Conservation (phyloP, 2,888 invertebrate genomes). For the Prenolepis imparis region DNA sequence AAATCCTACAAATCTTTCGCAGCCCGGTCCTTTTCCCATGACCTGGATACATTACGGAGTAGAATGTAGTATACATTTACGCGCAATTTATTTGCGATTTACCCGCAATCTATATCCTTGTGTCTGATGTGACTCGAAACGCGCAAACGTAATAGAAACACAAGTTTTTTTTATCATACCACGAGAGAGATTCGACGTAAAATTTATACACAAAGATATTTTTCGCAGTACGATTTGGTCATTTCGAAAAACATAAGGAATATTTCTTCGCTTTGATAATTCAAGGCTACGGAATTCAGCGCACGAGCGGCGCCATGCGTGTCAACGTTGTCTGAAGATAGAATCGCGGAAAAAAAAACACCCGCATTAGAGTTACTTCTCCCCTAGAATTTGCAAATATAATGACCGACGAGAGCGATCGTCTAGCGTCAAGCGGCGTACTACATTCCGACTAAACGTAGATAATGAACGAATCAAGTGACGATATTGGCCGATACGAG, state of each 20-base stretch:
- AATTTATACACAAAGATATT: neutral
- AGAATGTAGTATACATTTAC: neutral
- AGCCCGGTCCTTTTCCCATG: slow-evolving; percentile 73
- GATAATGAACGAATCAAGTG: slow-evolving; percentile 53
- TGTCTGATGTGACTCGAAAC: neutral
- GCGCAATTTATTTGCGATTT: no score
- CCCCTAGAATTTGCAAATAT: slow-evolving; percentile 46
- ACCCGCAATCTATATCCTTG: neutral
- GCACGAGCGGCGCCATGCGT: slow-evolving; percentile 1
- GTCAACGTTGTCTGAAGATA: neutral
- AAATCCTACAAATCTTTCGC: slow-evolving; percentile 64
- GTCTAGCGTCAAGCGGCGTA: slow-evolving; percentile 4
- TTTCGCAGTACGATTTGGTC: neutral
- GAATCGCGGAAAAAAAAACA: neutral
- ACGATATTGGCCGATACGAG: slow-evolving; percentile 29
- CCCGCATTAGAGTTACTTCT: neutral
- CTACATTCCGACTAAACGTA: slow-evolving; percentile 18
- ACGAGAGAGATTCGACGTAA: neutral
- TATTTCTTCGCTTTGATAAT: neutral
- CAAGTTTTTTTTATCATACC: neutral
- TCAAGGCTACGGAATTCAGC: neutral
- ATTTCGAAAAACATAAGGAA: neutral
- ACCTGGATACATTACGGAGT: slow-evolving; percentile 64
- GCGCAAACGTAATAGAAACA: neutral
- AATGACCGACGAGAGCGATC: slow-evolving; percentile 16